A percentile compares a stretch with the other conserved stretches of the same genome.
These are phyloP conservation scores for Crossocerus cetratus DNA, from an alignment of 2,888 invertebrate species.

Conservation along the genomic window DNA sequence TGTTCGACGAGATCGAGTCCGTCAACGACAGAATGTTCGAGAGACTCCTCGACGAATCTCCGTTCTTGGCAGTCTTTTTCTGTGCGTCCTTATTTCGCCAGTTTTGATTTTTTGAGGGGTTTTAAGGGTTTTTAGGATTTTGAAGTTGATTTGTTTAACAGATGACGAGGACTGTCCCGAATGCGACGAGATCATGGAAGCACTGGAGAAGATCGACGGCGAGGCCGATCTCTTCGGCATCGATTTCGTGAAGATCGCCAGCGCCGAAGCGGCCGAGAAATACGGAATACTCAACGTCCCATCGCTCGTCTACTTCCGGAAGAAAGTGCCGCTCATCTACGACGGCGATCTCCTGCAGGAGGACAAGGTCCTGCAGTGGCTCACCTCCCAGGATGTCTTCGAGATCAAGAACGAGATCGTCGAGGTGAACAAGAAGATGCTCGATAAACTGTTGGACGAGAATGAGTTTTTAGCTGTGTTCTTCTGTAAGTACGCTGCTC, in stretches of 20 bases:
- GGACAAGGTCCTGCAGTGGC: conserved; percentile 90
- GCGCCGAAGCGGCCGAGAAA: conserved; percentile 88
- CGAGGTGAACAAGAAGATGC: conserved; percentile 97
- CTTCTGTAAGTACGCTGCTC: conserved; percentile 87
- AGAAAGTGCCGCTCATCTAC: conserved; percentile 89
- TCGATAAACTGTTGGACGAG: conserved; percentile 95
- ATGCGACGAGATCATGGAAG: conserved; percentile 93
- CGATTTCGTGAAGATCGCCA: conserved; percentile 94
- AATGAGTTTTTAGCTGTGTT: conserved; percentile 97
- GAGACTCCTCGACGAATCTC: conserved; percentile 89
- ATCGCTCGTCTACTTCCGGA: conserved; percentile 91
- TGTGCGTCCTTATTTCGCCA: conserved; percentile 83
- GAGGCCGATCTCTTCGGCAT: conserved; percentile 96
- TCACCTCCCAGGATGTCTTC: conserved; percentile 95
- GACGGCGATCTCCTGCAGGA: conserved; percentile 94
- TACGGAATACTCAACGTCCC: conserved; percentile 91
- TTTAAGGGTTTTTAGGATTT: neutral
- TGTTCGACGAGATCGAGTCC: conserved; percentile 95
- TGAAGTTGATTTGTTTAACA: conserved; percentile 63
- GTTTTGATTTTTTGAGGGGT: neutral
- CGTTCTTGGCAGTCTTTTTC: conserved; percentile 93
- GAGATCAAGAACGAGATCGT: conserved; percentile 98
- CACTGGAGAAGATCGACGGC: conserved; percentile 95
- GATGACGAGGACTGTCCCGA: conserved; percentile 95
- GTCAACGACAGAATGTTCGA: conserved; percentile 94